Evolutionary conservation across 2,888 invertebrate genomes (phyloP), one percentile per base, ranked within the genome.

Genomic region (Drosophila borborema): DNA sequence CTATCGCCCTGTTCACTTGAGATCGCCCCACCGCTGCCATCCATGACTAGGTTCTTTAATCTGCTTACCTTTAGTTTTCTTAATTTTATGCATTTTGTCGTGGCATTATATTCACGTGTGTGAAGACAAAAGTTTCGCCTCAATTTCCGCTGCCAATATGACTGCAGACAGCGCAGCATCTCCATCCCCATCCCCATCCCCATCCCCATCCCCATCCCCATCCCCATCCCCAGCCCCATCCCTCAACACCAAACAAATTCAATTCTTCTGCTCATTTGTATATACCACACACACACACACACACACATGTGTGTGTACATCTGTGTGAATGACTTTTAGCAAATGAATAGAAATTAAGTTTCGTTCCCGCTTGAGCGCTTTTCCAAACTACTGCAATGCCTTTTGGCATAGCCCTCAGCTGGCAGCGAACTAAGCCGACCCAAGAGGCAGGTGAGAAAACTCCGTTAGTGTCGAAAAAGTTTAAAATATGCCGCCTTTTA

Each of bases 11-110:
- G 16, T 2, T 59, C 48, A 16, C 31, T n/a, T 51, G 16, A 12
- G 45, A 18, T 49, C 31, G 31, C n/a, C 48, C 28, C 41, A 6
- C 36, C 20, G 23, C 16, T n/a, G 7, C 23, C 36, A 23, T 45
- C 55, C 48, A 58, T 53, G 62, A 36, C 48, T 71, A 67, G 72
- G 56, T 85, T 77, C 81, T 71, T 88, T 90, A 90, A 88, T 86
- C 89, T 89, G 90, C 88, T 86, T 86, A 88, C 90, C 86, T 86
- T 90, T 86, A 86, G 90, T 82, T 88, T 90, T 86, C 86, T 86
- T 90, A 89, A 87, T 90, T 87, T 86, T 75, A 85, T 85, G 84
- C 78, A 82, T 87, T 89, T 80, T 87, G 72, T 75, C 86, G 79
- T 70, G 68, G 88, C 80, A 87, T 86, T 86, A 85, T 86, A 79